These are phyloP conservation scores for Crotophaga sulcirostris DNA, from an alignment of 2,113 vertebrate species.

Conservation along the genomic window DNA sequence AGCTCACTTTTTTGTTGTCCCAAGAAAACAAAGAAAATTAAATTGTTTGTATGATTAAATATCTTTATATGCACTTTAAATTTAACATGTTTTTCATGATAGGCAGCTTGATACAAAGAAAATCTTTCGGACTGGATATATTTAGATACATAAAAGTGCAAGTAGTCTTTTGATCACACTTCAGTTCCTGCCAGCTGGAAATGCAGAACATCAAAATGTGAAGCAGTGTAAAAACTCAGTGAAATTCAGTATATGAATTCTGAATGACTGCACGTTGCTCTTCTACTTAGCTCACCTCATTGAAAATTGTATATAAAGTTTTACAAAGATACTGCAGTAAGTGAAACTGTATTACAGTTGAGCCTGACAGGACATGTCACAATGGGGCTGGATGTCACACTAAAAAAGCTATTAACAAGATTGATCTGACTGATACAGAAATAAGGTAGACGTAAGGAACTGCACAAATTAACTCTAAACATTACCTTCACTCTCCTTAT, in stretches of 20 bases:
- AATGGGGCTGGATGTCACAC: neutral
- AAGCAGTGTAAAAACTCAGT: neutral
- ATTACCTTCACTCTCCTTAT: neutral
- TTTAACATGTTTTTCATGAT: neutral
- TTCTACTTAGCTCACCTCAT: neutral
- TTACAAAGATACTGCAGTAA: neutral
- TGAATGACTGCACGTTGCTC: neutral
- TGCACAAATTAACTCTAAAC: neutral
- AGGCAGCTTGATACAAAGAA: conserved; percentile 3
- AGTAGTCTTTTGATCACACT: conserved; percentile 48
- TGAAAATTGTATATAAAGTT: neutral
- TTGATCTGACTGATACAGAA: neutral
- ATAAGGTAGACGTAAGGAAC: neutral
- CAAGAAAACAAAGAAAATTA: neutral
- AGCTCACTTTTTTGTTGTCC: neutral
- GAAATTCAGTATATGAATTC: neutral
- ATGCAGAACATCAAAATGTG: conserved; percentile 15
- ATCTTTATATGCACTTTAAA: neutral
- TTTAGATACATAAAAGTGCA: conserved; percentile 11
- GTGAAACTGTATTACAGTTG: neutral
- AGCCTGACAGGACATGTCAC: neutral
- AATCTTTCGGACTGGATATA: conserved; percentile 35
- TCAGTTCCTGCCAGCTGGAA: conserved; percentile 50
- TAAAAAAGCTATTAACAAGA: neutral
- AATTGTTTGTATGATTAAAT: neutral